Conservation (phyloP, 2,888 invertebrate genomes). For the Stictocephala bisonia region DNA sequence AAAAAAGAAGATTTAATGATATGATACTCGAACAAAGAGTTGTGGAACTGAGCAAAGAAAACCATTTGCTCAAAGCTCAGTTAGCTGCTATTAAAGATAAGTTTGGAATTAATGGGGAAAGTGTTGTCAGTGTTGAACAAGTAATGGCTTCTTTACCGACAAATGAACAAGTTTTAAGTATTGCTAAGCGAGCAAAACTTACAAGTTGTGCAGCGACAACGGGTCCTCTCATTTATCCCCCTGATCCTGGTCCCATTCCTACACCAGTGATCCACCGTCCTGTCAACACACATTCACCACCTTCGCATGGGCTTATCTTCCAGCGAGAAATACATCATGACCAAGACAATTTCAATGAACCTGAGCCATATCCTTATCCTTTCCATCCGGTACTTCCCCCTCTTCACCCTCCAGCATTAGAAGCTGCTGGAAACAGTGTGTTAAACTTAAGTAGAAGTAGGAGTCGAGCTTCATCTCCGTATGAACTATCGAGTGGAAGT, state of each 20-base stretch:
- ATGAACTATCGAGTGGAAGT: constrained; percentile 81
- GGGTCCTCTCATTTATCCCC: constrained; percentile 69
- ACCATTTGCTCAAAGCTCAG: constrained; percentile 93
- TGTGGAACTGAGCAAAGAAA: constrained; percentile 94
- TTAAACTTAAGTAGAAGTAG: constrained; percentile 65
- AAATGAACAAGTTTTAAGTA: constrained; percentile 85
- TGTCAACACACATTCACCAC: constrained; percentile 61
- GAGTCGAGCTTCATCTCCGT: constrained; percentile 75
- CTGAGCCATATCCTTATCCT: constrained; percentile 65
- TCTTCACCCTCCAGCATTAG: constrained; percentile 65
- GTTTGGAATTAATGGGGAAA: constrained; percentile 90
- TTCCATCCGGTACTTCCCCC: constrained; percentile 63
- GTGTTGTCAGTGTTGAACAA: constrained; percentile 88
- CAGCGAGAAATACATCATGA: constrained; percentile 61
- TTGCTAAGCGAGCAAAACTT: constrained; percentile 79
- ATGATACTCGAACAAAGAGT: constrained; percentile 96
- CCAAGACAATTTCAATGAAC: constrained; percentile 32
- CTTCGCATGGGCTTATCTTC: constrained; percentile 61
- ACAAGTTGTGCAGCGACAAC: constrained; percentile 64
- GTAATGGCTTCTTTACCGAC: constrained; percentile 87
- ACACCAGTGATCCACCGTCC: constrained; percentile 73
- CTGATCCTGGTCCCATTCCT: constrained; percentile 68
- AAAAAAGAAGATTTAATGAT: constrained; percentile 95
- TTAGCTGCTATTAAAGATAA: constrained; percentile 93
- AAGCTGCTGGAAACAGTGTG: constrained; percentile 62